Evolutionary conservation across 1,140 invertebrate species (phyloP), one percentile per base, ranked within the genome.

Genomic region (Liolophura sinensis): DNA sequence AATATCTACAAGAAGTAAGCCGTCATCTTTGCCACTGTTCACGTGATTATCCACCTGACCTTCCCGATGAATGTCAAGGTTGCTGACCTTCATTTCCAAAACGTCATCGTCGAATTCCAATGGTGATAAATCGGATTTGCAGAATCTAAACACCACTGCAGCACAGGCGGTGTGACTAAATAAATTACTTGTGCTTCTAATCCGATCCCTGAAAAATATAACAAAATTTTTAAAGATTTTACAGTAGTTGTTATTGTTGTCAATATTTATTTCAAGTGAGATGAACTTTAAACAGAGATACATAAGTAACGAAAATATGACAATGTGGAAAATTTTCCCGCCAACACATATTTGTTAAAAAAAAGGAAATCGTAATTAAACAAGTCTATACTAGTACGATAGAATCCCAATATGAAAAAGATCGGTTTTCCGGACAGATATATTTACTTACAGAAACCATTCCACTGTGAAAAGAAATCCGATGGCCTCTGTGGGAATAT

Each of bases 381-480:
- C 6, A 31, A 24, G 25, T 20, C 51, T 40, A 0, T 0, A 20
- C 12, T 16, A n/a, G 12, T n/a, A n/a, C 1, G 12, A n/a, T 4
- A 52, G 22, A 3, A n/a, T 12, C 3, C 3, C 14, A 16, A 27
- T 58, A 20, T 16, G 20, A 15, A 16, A n/a, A 20, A 1, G 15
- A 24, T n/a, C 22, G 5, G 5, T 48, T 4, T 49, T 14, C 47
- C 5, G 9, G 25, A 5, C 15, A 50, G 15, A 40, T 5, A 16
- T 18, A 5, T 40, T 47, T 61, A 78, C 78, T 76, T 73, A 80
- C 80, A 82, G 49, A 22, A 76, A 68, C 75, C 79, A 82, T 52
- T 82, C 80, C 0, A 82, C 76, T n/a, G 80, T 73, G 60, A 80
- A 74, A 50, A 82, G 58, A 0, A 79, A 64, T 9, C 78, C 74